phyloP scores from a whole-genome alignment of 2,888 invertebrate species.

The Hololepta plana region DNA sequence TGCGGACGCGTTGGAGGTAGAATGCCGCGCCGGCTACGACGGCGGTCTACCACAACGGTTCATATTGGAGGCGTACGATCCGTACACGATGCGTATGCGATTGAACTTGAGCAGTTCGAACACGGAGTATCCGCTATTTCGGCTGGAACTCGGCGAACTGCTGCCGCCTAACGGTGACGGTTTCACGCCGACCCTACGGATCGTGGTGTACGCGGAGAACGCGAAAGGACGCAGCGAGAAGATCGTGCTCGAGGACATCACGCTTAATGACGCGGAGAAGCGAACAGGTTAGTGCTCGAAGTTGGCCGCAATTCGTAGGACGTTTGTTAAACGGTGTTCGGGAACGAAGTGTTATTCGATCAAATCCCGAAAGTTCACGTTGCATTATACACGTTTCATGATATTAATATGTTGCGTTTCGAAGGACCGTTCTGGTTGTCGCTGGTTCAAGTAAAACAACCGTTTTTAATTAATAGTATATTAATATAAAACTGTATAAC shows the following conservation, averaged over 20 bases:
- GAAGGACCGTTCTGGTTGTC: too few relatives aligned
- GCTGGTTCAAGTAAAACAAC: too few relatives aligned
- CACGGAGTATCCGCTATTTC: conserved; percentile 38
- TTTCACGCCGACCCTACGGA: conserved; percentile 43
- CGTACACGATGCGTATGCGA: conserved; percentile 47
- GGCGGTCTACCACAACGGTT: conserved; percentile 78
- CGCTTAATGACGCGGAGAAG: conserved; percentile 72
- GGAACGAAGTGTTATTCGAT: too few relatives aligned
- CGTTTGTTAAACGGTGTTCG: too few relatives aligned
- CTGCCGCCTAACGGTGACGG: conserved; percentile 29
- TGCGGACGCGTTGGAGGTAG: conserved; percentile 48
- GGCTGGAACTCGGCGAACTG: conserved; percentile 42
- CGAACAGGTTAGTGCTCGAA: conserved; percentile 56
- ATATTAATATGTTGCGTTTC: too few relatives aligned
- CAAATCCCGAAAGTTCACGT: too few relatives aligned
- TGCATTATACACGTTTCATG: too few relatives aligned
- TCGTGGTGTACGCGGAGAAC: conserved; percentile 68
- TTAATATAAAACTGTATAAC: too few relatives aligned
- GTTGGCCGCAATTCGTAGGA: too few relatives aligned
- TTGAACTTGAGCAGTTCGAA: conserved; percentile 48
- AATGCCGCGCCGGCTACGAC: conserved; percentile 76
- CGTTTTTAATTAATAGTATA: too few relatives aligned
- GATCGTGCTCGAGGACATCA: conserved; percentile 66
- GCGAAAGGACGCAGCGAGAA: conserved; percentile 73
- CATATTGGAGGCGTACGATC: conserved; percentile 65